Evolutionary conservation across 1,140 invertebrate genomes (phyloP).

Genomic region (Drosophila lacteicornis): DNA sequence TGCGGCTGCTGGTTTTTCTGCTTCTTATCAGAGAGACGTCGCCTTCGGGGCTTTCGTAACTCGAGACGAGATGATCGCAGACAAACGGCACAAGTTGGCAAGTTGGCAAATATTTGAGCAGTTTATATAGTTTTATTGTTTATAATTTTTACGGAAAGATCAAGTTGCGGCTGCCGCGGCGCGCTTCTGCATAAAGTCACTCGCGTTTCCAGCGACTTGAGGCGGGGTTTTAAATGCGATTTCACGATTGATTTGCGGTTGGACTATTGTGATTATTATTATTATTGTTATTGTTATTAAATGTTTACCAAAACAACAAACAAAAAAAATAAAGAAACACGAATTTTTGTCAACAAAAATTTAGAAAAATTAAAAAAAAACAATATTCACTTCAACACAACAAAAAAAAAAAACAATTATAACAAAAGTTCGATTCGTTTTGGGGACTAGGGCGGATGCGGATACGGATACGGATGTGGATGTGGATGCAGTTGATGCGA

Average conservation of each 20-base stretch:
- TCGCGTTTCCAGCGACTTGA: slow-evolving; percentile 9
- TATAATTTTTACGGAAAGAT: slow-evolving; percentile 53
- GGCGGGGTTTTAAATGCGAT: slow-evolving; percentile 34
- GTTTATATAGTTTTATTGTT: slow-evolving; percentile 53
- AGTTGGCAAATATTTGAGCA: slow-evolving; percentile 54
- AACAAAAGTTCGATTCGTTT: background rate
- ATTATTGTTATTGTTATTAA: background rate
- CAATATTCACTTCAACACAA: slow-evolving; percentile 1
- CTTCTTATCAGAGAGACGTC: slow-evolving; percentile 47
- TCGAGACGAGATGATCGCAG: slow-evolving; percentile 42
- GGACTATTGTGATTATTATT: too few relatives aligned
- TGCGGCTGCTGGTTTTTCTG: slow-evolving; percentile 43
- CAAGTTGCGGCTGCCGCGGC: slow-evolving; percentile 39
- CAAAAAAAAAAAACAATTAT: slow-evolving; percentile 24
- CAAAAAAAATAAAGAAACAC: background rate
- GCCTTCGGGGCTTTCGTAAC: slow-evolving; percentile 65
- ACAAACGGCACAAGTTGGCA: slow-evolving; percentile 18
- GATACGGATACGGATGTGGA: slow-evolving; percentile 5
- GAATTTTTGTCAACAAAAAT: slow-evolving; percentile 15
- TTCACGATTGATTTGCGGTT: slow-evolving; percentile 4
- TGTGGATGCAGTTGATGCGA: slow-evolving; percentile 60
- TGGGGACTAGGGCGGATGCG: slow-evolving; percentile 13
- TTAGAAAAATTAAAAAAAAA: background rate
- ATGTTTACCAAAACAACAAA: background rate
- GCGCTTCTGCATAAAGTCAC: slow-evolving; percentile 24